A percentile compares a stretch with the other conserved stretches of the same genome.
Conservation (phyloP, 2,888 invertebrate genomes). For the Lutraria lutraria region DNA sequence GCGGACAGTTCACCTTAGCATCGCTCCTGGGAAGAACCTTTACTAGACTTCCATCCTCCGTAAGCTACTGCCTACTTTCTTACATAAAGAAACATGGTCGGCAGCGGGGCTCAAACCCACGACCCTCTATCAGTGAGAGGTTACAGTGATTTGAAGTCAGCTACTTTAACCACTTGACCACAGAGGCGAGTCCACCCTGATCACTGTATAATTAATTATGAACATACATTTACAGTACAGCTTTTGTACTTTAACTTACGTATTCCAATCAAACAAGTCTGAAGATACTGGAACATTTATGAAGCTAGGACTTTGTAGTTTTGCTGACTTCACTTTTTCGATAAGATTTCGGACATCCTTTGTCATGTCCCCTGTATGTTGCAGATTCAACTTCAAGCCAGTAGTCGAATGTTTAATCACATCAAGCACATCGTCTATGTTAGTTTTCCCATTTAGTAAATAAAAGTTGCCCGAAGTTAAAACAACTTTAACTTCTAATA, state of each 20-base stretch:
- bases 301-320: background rate
- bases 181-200: too few species aligned
- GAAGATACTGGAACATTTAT: constrained; percentile 22
- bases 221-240: background rate
- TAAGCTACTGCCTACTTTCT: too few species aligned
- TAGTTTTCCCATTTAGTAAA: background rate
- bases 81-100: too few species aligned
- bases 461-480: background rate
- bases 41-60: too few species aligned
- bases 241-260: background rate
- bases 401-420: background rate
- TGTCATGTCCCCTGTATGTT: background rate
- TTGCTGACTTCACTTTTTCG: background rate
- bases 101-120: too few species aligned
- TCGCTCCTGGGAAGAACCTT: too few species aligned
- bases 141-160: too few species aligned
- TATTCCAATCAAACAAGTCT: background rate
- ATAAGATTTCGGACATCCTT: background rate
- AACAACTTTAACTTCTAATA: background rate
- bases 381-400: constrained; percentile 4
- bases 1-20: too few species aligned
- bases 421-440: background rate
- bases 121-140: too few species aligned
- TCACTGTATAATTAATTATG: background rate
- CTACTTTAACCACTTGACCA: too few species aligned